phyloP scores from a whole-genome alignment of 2,888 invertebrate genomes.

The Watsonalla binaria region DNA sequence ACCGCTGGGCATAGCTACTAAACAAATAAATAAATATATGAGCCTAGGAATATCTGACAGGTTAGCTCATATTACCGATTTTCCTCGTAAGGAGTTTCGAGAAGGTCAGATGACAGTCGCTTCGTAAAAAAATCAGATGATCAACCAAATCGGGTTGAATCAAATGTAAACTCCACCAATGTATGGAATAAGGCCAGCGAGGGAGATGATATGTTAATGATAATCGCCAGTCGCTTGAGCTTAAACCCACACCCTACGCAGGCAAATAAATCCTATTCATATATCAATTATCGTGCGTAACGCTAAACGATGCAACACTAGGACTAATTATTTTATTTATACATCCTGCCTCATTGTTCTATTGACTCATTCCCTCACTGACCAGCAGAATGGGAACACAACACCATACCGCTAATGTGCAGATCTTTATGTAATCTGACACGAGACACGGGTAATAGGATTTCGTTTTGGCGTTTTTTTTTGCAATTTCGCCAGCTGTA shows the following conservation, averaged over 20 bases:
- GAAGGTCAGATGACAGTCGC: too few species aligned
- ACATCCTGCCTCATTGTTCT: conserved; percentile 26
- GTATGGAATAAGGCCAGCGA: too few species aligned
- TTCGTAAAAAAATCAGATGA: too few species aligned
- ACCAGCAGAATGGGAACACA: conserved; percentile 17
- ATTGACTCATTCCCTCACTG: conserved; percentile 13
- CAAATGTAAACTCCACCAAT: too few species aligned
- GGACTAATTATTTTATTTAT: conserved; percentile 69
- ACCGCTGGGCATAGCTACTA: too few species aligned
- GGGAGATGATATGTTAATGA: too few species aligned
- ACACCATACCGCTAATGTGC: conserved; percentile 48
- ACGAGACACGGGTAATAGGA: conserved; percentile 27
- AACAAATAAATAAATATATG: too few species aligned
- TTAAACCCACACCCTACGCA: conserved; percentile 8
- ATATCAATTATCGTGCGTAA: conserved; percentile 50
- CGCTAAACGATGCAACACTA: conserved; percentile 61
- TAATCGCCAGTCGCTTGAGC: conserved; percentile 3
- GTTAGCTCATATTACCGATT: too few species aligned
- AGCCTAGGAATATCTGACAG: too few species aligned
- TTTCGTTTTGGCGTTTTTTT: conserved; percentile 33
- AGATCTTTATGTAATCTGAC: conserved; percentile 39
- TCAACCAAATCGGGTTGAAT: too few species aligned
- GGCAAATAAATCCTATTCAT: conserved; percentile 37
- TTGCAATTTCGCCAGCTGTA: neutral
- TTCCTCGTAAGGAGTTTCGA: too few species aligned